phyloP scores from a whole-genome alignment of 2,113 vertebrate genomes.

The Dipodomys ordii region DNA sequence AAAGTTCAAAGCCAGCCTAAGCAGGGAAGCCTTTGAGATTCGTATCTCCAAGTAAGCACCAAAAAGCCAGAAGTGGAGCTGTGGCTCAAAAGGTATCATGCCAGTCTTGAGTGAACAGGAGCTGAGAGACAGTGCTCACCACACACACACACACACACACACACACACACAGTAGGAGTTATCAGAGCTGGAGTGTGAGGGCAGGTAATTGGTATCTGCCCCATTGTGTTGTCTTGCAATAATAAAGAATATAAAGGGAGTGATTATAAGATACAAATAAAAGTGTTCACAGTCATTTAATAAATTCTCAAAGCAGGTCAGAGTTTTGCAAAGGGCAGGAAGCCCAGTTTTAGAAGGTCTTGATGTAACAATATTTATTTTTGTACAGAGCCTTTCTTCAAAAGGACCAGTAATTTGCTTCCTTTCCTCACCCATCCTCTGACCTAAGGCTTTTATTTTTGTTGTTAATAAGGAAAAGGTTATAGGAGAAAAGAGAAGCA shows the following conservation, averaged over 20 bases:
- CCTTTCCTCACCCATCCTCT: conserved; percentile 21
- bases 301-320: neutral
- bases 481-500: conserved; percentile 53
- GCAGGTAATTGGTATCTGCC: neutral
- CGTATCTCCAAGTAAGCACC: too few species aligned
- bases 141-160: too few species aligned
- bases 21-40: neutral
- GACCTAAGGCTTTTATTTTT: conserved; percentile 37
- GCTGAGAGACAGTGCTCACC: too few species aligned
- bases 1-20: neutral
- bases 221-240: neutral
- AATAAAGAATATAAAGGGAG: neutral
- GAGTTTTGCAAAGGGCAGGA: conserved; percentile 23
- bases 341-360: conserved; percentile 1
- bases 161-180: neutral
- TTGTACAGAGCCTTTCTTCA: conserved; percentile 48
- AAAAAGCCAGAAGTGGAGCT: too few species aligned
- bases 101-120: too few species aligned
- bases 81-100: too few species aligned
- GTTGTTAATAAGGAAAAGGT: conserved; percentile 69
- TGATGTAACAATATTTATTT: conserved; percentile 1
- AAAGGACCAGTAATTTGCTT: conserved; percentile 27
- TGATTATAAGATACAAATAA: conserved; percentile 26
- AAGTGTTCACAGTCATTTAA: conserved; percentile 22
- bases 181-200: neutral